Percentiles rank a stretch among this genome's conserved stretches.
phyloP scores from a whole-genome alignment of 2,797 vertebrate genomes.

The Halcyon chelicuti region DNA sequence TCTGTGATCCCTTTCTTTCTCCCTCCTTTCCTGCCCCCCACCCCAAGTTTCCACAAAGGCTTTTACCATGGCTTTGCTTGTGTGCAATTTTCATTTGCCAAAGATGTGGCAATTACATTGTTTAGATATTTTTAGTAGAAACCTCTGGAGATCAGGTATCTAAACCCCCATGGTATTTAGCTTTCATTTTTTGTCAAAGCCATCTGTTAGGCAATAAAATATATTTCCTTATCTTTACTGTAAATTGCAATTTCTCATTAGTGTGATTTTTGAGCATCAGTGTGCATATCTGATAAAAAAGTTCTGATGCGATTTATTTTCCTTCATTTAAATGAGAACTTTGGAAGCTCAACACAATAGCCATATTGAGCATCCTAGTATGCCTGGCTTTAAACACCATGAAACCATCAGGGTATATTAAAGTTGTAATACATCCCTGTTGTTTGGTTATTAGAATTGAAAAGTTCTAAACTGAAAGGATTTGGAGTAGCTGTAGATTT shows the following conservation, averaged over 20 bases:
- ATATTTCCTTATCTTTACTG: neutral
- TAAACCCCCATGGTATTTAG: neutral
- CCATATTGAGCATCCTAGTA: neutral
- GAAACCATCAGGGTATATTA: neutral
- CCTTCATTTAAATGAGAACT: neutral
- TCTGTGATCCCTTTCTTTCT: accelerated
- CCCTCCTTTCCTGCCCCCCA: too few species aligned
- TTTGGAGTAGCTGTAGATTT: neutral
- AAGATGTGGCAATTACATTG: neutral
- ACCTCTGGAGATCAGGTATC: neutral
- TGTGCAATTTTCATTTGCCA: neutral
- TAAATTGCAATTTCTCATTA: neutral
- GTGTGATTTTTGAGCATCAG: neutral
- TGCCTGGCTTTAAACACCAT: neutral
- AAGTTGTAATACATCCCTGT: neutral
- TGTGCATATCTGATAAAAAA: neutral
- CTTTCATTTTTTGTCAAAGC: neutral
- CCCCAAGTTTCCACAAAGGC: neutral
- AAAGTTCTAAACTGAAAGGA: neutral
- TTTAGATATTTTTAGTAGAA: neutral
- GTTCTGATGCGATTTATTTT: neutral
- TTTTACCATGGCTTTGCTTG: neutral
- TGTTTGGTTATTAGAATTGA: neutral
- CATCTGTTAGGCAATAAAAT: neutral
- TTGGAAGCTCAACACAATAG: neutral